Evolutionary conservation across 1,140 invertebrate species (phyloP).

Genomic region (Pachyrhynchus sulphureomaculatus): DNA sequence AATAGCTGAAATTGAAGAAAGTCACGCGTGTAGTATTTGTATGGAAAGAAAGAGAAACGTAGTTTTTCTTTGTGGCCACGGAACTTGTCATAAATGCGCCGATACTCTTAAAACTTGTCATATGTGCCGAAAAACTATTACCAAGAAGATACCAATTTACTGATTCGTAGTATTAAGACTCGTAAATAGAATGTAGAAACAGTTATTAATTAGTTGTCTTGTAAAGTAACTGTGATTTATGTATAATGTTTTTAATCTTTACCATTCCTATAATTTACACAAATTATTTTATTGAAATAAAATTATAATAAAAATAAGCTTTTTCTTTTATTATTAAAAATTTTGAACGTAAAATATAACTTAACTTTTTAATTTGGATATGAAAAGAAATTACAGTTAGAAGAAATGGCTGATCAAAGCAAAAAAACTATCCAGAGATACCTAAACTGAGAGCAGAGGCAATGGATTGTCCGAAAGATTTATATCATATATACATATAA

Average conservation of each 20-base stretch:
- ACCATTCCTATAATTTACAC: conserved; percentile 1
- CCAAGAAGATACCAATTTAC: conserved; percentile 85
- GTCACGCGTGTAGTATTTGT: conserved; percentile 75
- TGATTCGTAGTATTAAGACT: conserved; percentile 40
- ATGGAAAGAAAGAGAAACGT: conserved; percentile 78
- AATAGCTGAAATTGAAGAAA: conserved; percentile 87
- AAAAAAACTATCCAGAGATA: too few relatives aligned
- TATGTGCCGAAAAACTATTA: conserved; percentile 89
- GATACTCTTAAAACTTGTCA: conserved; percentile 83
- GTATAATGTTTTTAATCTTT: conserved; percentile 5
- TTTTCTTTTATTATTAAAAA: too few relatives aligned
- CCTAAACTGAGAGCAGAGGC: too few relatives aligned
- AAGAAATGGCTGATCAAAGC: too few relatives aligned
- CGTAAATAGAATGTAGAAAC: conserved; percentile 1
- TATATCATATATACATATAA: too few relatives aligned
- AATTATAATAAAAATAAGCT: not conserved
- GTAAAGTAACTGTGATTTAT: conserved; percentile 16
- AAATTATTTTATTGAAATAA: conserved; percentile 6
- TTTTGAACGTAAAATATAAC: too few relatives aligned
- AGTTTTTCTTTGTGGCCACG: conserved; percentile 87
- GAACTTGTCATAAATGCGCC: conserved; percentile 80
- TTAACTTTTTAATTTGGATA: too few relatives aligned
- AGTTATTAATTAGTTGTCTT: conserved; percentile 5
- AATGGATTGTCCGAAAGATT: too few relatives aligned
- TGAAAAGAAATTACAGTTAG: too few relatives aligned